Conservation (phyloP, 2,797 vertebrate species). For the Hippocampus kuda region DNA sequence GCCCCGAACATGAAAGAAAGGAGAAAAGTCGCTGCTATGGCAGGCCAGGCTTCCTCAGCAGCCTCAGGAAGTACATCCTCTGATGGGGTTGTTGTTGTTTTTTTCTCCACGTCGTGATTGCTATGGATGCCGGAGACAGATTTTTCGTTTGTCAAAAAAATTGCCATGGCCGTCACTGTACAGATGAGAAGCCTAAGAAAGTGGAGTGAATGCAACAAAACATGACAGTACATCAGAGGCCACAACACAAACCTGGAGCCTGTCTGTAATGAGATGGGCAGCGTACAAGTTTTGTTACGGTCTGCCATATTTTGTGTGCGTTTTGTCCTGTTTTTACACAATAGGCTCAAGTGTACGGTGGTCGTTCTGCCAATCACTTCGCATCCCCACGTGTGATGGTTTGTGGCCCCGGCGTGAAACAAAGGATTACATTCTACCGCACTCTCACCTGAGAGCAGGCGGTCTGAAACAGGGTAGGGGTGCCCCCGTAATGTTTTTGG, state of each 20-base stretch:
- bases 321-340: background rate
- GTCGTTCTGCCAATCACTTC: background rate
- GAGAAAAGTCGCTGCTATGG: no score
- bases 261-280: background rate
- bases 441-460: no score
- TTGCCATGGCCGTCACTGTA: background rate
- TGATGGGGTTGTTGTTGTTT: no score
- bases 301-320: background rate
- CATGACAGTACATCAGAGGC: no score
- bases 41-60: no score
- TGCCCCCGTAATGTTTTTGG: no score
- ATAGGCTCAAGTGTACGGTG: background rate
- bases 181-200: background rate
- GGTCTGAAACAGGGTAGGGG: background rate
- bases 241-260: no score
- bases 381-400: background rate
- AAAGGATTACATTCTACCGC: background rate
- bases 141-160: background rate
- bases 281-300: background rate
- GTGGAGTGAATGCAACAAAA: background rate
- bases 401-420: background rate
- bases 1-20: no score
- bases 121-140: no score
- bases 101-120: no score
- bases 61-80: no score